Percentiles rank a stretch among this genome's conserved stretches.
Evolutionary conservation across 1,140 invertebrate genomes (phyloP).

Genomic region (Anadara kagoshimensis): DNA sequence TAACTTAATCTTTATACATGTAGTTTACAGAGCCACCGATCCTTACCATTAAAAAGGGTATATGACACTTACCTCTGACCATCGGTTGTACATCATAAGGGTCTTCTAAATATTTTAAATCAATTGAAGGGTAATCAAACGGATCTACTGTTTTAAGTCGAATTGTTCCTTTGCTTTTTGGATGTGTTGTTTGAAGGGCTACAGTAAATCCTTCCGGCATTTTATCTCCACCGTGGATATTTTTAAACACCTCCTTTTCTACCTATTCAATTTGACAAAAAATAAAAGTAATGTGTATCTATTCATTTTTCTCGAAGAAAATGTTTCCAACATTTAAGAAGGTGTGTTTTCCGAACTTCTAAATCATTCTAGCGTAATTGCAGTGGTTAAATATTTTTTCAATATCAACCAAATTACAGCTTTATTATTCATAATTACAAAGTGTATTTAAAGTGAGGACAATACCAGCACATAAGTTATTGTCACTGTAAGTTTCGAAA

Average conservation of each 20-base stretch:
- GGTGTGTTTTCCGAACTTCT: too few relatives aligned
- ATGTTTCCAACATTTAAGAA: too few relatives aligned
- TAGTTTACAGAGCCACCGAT: too few relatives aligned
- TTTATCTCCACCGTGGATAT: background rate
- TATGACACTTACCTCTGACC: slow-evolving; percentile 1
- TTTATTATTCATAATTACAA: too few relatives aligned
- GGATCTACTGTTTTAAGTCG: slow-evolving; percentile 79
- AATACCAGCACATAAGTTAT: too few relatives aligned
- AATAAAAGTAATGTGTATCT: background rate
- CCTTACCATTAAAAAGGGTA: too few relatives aligned
- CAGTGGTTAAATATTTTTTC: too few relatives aligned
- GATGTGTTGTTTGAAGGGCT: slow-evolving; percentile 25
- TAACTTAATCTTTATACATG: too few relatives aligned
- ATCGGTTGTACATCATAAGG: slow-evolving; percentile 42
- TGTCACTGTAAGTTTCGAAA: too few relatives aligned
- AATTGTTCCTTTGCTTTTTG: slow-evolving; percentile 57
- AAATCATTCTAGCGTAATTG: too few relatives aligned
- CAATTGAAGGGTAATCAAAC: slow-evolving; percentile 85
- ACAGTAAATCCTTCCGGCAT: background rate
- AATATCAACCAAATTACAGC: too few relatives aligned
- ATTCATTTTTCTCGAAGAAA: background rate
- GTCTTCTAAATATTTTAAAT: slow-evolving; percentile 77
- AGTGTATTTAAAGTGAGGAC: too few relatives aligned
- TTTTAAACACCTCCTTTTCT: background rate
- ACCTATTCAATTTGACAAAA: background rate